Base-by-base conservation (phyloP, 2,113 vertebrate species). In the Anhinga anhinga region DNA sequence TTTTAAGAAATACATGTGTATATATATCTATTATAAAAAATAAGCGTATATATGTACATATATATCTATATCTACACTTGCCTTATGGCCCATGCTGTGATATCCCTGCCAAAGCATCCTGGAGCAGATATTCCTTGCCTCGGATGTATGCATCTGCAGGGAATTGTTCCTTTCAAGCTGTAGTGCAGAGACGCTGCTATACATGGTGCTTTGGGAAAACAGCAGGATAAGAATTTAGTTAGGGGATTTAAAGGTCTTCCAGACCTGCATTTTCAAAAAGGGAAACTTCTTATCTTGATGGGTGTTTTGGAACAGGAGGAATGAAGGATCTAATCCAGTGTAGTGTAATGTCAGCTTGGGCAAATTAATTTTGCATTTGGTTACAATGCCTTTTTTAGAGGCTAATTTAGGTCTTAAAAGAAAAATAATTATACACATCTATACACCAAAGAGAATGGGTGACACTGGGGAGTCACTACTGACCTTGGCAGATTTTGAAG, bases 201-300 rank as follows among this genome's bases (percentile, higher is more conserved):
- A 66, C 90, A 45, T 2, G 66, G 71, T 80, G 95, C 84, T 91
- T 62, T 36, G 90, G 90, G 95, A n/a, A 90, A 94, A 80, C 0
- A 1, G 85, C 70, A 50, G 2, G 49, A 8, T 17, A 80, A 66
- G 86, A 72, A 82, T 77, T 90, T 80, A 42, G 82, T 94, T 52
- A 25, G 66, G 56, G 74, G 85, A 88, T 89, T 90, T 79, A 92
- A 93, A 90, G 88, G 85, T 80, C 85, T 94, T 79, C 84, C 66
- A 83, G 53, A 49, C 70, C 90, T 88, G 74, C 25, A 4, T 72
- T 96, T 90, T 69, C 55, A 58, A 59, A 89, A 85, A 69, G 53
- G 58, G 82, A 80, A 86, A 38, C 67, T 82, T 94, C 87, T 90
- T 89, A 78, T 88, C 74, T 92, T 25, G 0, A 38, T 65, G 71